These are phyloP conservation scores for Dallia pectoralis DNA, from an alignment of 2,797 vertebrate genomes.

Conservation along the genomic window DNA sequence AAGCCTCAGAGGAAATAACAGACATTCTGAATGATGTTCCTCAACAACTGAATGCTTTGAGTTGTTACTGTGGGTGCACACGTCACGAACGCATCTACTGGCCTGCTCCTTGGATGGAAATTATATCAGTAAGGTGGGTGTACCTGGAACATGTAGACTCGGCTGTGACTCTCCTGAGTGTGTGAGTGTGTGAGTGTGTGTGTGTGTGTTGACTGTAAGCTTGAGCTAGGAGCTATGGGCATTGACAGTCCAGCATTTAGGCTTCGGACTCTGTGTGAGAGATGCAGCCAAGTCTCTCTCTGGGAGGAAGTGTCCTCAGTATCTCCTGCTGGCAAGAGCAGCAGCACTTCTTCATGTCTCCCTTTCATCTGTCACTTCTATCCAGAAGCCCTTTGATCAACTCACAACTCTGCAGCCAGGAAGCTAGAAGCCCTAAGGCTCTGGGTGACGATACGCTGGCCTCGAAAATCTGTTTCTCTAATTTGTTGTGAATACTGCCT, in stretches of 20 bases:
- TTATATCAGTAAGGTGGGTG: neutral
- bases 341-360: constrained; percentile 17
- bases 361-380: constrained; percentile 37
- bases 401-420: constrained; percentile 17
- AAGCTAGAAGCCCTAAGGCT: neutral
- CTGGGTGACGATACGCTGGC: too few species aligned
- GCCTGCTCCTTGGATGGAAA: neutral
- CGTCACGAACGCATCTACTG: neutral
- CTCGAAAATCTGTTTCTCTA: too few species aligned
- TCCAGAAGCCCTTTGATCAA: constrained; percentile 35
- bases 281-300: neutral
- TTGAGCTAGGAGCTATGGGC: neutral
- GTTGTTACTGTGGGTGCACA: neutral
- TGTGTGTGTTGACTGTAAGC: neutral
- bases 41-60: neutral
- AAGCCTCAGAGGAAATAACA: neutral
- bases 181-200: neutral
- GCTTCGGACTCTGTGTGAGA: constrained; percentile 1
- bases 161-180: neutral
- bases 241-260: constrained; percentile 18
- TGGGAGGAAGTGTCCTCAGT: constrained; percentile 8
- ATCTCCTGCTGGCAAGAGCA: constrained; percentile 16
- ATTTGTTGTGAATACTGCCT: too few species aligned
- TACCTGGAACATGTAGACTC: neutral
- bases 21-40: neutral